Evolutionary conservation across 2,113 vertebrate species (phyloP), one percentile per base, ranked within the genome.

Genomic region (Notiomystis cincta): DNA sequence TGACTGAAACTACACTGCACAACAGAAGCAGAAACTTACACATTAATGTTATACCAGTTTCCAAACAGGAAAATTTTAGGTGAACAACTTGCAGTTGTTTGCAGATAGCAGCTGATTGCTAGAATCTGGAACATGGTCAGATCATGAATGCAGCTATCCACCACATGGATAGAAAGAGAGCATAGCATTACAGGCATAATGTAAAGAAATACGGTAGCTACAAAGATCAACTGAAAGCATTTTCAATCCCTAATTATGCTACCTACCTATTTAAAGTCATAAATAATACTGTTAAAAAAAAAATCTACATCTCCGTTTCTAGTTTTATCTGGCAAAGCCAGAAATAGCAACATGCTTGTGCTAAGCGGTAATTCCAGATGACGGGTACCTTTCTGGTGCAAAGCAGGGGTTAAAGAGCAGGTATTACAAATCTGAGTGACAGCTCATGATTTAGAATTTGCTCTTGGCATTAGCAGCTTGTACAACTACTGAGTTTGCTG

Each of bases 231-330:
- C 61, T 61, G 76, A 89, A 50, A 97, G 91, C 89, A 82, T 50
- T 96, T 95, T 95, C 53, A 97, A 95, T 95, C 94, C 82, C 70
- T 95, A 97, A 96, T 94, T 92, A 96, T 76, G 66, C 82, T 95
- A 96, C 67, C 69, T 96, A 95, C 60, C 44, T 94, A 91, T 69
- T 87, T 79, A 93, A 95, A 81, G 82, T 95, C 82, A 96, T 95
- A 91, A 96, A 97, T 96, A 97, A 95, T 95, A 97, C 93, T 97
- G 84, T 96, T 93, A 94, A 96, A 96, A 95, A 95, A 95, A 95
- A 88, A 91, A 96, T 91, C 82, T 95, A 96, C 51, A 91, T 65
- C 90, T 95, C 3, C 3, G 4, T 94, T 95, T 96, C 86, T 90
- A 87, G 73, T 83, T 97, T 93, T 62, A 82, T 72, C 93, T 92